Conservation (phyloP, 2,113 vertebrate genomes). For the Anseranas semipalmata region DNA sequence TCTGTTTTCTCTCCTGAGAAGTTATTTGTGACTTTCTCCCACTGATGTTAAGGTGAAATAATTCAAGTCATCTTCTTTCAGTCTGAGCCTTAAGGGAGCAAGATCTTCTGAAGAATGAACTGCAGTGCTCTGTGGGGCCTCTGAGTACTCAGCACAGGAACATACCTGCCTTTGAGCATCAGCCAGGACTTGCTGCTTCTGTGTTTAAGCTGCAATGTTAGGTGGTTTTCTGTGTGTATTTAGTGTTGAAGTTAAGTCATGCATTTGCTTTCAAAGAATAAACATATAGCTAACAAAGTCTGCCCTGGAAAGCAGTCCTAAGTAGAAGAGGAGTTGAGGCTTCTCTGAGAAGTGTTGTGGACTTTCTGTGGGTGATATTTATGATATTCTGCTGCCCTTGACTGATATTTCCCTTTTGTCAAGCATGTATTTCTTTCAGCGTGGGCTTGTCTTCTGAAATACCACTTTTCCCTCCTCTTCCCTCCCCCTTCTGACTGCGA, state of each 20-base stretch:
- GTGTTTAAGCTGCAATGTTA: neutral
- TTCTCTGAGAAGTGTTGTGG: neutral
- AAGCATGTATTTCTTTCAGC: neutral
- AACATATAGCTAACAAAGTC: neutral
- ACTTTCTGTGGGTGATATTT: neutral
- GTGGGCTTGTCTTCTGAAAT: neutral
- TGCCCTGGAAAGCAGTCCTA: too few relatives aligned
- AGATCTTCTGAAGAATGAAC: neutral
- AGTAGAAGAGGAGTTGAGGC: neutral
- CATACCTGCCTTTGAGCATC: neutral
- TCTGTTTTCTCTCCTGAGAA: neutral
- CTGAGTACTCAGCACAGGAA: neutral
- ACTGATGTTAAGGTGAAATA: neutral
- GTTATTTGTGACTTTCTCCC: neutral
- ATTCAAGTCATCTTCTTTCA: neutral
- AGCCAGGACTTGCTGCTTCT: neutral
- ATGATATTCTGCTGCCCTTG: neutral
- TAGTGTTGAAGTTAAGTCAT: neutral
- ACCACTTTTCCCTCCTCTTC: neutral
- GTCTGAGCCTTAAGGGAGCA: neutral
- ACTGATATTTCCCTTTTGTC: neutral
- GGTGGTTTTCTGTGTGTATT: neutral
- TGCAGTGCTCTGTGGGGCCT: neutral
- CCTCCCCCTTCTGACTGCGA: rapidly evolving
- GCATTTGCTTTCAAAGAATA: neutral